These are phyloP conservation scores for Dinoponera quadriceps DNA, from an alignment of 1,140 invertebrate genomes.

Conservation along the genomic window DNA sequence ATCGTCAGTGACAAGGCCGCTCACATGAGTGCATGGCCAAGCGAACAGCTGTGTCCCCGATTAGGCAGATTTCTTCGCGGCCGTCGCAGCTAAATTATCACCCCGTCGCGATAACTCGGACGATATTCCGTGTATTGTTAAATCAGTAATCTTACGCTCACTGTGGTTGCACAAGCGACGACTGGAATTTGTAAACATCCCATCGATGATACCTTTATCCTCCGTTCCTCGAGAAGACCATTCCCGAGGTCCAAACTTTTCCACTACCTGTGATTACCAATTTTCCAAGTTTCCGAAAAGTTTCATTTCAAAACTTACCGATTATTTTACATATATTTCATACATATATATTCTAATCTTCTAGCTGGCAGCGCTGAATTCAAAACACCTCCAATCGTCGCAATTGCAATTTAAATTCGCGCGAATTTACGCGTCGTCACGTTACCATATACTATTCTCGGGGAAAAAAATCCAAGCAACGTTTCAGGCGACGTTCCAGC, in stretches of 20 bases:
- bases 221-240: background rate
- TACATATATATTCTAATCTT: too few relatives aligned
- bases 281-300: background rate
- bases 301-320: background rate
- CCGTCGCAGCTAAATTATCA: constrained; percentile 27
- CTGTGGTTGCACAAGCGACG: background rate
- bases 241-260: background rate
- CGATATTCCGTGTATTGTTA: background rate
- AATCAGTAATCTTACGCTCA: background rate
- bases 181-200: constrained; percentile 13
- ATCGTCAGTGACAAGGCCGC: constrained; percentile 35
- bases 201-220: background rate
- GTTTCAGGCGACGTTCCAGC: background rate
- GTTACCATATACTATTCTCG: background rate
- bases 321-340: too few relatives aligned
- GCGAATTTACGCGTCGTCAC: background rate
- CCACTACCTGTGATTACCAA: background rate
- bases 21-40: constrained; percentile 34
- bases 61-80: constrained; percentile 37
- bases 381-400: background rate
- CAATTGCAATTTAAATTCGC: background rate
- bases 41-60: constrained; percentile 9
- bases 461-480: background rate
- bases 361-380: background rate
- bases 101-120: constrained; percentile 15